These are phyloP conservation scores for Lepilemur septentrionalis DNA, from an alignment of 2,797 vertebrate species.

Conservation along the genomic window DNA sequence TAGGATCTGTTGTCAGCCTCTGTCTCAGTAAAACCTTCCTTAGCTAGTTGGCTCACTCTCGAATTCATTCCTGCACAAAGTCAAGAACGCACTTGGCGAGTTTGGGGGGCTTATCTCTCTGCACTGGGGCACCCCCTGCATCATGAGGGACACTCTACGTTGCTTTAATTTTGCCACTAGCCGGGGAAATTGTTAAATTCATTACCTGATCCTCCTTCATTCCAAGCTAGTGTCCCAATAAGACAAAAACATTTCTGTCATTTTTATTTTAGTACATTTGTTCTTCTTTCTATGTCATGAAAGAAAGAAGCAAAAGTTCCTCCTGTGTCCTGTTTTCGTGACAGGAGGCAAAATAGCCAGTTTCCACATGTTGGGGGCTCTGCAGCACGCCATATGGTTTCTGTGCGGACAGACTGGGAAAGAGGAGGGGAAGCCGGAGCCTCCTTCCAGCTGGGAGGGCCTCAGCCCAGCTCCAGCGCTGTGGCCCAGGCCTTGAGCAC, in stretches of 20 bases:
- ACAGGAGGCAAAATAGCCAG: background rate
- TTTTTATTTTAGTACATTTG: background rate
- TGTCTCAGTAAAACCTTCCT: background rate
- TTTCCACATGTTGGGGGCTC: background rate
- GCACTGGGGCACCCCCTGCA: too few species aligned
- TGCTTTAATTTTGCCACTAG: background rate
- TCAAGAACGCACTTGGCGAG: background rate
- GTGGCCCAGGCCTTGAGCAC: background rate
- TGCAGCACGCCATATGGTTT: background rate
- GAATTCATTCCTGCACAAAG: background rate
- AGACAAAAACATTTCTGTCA: background rate
- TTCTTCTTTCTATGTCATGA: background rate
- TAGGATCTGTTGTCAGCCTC: too few species aligned
- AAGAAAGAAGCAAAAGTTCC: constrained; percentile 12
- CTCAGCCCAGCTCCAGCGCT: background rate
- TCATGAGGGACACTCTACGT: background rate
- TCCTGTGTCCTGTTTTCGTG: background rate
- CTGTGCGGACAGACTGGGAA: background rate
- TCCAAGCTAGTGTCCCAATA: background rate
- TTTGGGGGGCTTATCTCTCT: background rate
- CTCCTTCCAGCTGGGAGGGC: background rate
- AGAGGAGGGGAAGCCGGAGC: background rate
- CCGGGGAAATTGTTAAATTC: background rate
- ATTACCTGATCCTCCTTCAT: background rate
- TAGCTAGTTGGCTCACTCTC: background rate